These are phyloP conservation scores for Mareca penelope DNA, from an alignment of 2,797 vertebrate genomes.

Conservation along the genomic window DNA sequence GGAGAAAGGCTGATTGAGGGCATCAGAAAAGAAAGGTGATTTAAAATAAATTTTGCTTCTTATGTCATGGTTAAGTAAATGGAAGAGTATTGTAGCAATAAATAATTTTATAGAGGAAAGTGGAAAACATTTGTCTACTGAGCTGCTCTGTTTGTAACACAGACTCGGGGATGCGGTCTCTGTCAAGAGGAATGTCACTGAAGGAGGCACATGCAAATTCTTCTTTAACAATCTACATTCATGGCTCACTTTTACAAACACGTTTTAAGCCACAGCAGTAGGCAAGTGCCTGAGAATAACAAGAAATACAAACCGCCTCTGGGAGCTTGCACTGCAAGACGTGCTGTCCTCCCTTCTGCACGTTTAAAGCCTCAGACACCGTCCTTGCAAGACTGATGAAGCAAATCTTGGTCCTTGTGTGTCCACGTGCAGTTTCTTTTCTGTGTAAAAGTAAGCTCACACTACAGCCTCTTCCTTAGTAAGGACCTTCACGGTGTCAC, in stretches of 20 bases:
- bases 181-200: background rate
- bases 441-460: background rate
- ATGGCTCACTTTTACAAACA: background rate
- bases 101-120: background rate
- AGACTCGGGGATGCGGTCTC: background rate
- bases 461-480: background rate
- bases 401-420: background rate
- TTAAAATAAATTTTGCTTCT: background rate
- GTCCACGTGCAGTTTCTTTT: background rate
- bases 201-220: accelerated
- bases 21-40: background rate
- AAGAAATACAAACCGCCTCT: background rate
- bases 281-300: accelerated
- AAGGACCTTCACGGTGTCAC: background rate
- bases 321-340: background rate
- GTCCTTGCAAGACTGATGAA: background rate
- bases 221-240: background rate
- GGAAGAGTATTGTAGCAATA: background rate
- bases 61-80: background rate
- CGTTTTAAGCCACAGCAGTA: background rate
- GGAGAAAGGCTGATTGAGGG: background rate
- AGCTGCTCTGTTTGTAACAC: background rate
- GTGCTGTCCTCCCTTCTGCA: background rate
- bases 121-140: background rate
- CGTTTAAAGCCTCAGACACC: background rate